Evolutionary conservation across 2,797 vertebrate genomes (phyloP).

Genomic region (Danio tinwini): DNA sequence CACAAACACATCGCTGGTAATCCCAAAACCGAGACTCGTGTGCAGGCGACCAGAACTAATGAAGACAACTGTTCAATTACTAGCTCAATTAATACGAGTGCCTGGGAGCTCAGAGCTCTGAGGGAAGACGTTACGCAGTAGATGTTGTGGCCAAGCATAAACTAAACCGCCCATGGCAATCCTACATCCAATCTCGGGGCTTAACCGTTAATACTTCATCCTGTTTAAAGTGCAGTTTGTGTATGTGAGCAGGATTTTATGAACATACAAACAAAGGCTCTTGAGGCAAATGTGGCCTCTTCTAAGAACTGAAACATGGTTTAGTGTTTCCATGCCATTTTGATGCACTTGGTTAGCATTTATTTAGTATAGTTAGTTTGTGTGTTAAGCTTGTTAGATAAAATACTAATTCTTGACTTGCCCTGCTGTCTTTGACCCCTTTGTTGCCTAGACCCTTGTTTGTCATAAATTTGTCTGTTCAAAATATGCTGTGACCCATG

Average conservation of each 20-base stretch:
- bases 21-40: conserved; percentile 71
- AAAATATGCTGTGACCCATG: conserved; percentile 74
- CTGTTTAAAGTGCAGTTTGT: conserved; percentile 65
- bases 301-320: conserved; percentile 48
- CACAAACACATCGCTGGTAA: conserved; percentile 73
- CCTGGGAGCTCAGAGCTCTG: conserved; percentile 76
- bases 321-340: conserved; percentile 55
- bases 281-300: conserved; percentile 1
- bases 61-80: conserved; percentile 87
- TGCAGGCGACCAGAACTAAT: conserved; percentile 82
- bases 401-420: conserved; percentile 72
- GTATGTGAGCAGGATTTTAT: conserved; percentile 65
- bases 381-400: conserved; percentile 52
- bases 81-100: conserved; percentile 82
- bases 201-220: conserved; percentile 68
- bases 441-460: conserved; percentile 71
- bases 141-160: conserved; percentile 73
- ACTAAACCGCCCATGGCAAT: conserved; percentile 61
- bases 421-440: conserved; percentile 70
- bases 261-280: conserved; percentile 56
- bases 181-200: conserved; percentile 65
- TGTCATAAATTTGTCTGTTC: conserved; percentile 76
- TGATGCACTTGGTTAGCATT: neutral
- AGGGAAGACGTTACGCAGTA: conserved; percentile 66
- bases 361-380: neutral